phyloP scores from a whole-genome alignment of 2,888 invertebrate species.

The Rhingia rostrata region DNA sequence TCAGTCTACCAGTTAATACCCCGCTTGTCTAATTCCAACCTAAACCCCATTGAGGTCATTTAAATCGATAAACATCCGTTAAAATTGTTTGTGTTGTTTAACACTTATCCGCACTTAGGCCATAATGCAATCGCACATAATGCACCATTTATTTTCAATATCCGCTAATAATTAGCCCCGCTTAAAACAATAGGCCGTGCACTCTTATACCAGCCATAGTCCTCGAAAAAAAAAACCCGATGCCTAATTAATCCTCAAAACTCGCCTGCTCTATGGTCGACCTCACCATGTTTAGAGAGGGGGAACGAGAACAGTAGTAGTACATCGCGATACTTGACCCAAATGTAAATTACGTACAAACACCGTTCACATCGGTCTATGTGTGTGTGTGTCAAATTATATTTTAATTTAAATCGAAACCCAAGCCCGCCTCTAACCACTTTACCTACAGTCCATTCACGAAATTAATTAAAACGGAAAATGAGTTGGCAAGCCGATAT shows the following conservation, averaged over 20 bases:
- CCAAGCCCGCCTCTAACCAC: constrained; percentile 54
- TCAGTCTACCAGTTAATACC: constrained; percentile 1
- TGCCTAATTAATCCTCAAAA: constrained; percentile 60
- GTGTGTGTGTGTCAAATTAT: neutral
- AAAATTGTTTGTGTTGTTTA: constrained; percentile 50
- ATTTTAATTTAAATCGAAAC: constrained; percentile 64
- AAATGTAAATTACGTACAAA: constrained; percentile 57
- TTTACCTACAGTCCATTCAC: constrained; percentile 64
- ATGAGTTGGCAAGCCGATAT: constrained; percentile 52
- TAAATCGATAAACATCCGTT: constrained; percentile 48
- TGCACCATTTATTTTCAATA: constrained; percentile 62
- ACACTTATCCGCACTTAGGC: constrained; percentile 49
- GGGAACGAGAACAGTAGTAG: constrained; percentile 14
- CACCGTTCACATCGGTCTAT: neutral
- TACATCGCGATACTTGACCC: constrained; percentile 55
- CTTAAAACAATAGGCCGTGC: constrained; percentile 40
- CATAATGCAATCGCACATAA: constrained; percentile 4
- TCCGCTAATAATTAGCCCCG: constrained; percentile 55
- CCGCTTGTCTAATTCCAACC: neutral
- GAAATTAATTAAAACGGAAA: constrained; percentile 72
- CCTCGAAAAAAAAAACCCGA: constrained; percentile 6
- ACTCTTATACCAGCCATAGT: constrained; percentile 29
- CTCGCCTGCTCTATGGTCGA: constrained; percentile 20
- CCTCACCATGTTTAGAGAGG: constrained; percentile 59
- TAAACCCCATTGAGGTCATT: constrained; percentile 17